Evolutionary conservation across 2,113 vertebrate species (phyloP), one percentile per base, ranked within the genome.

Genomic region (Pantherophis guttatus): DNA sequence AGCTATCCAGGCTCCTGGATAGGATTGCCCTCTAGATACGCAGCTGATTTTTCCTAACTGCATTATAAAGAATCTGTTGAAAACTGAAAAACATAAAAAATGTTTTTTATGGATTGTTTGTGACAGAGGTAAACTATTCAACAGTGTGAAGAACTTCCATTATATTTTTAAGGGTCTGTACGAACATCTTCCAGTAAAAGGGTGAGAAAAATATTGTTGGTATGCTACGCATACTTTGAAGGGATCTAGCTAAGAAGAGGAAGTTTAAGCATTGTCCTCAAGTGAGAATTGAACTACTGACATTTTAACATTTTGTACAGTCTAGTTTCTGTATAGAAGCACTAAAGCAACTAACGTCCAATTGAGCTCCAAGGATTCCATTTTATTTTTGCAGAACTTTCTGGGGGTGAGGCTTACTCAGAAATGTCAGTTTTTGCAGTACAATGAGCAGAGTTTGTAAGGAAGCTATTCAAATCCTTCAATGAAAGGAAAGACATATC

Each of bases 201-300:
- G 87, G 93, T 2, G 81, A 94, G 21, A 90, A 90, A 90, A 86
- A 93, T 92, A 92, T 29, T 13, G 86, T 39, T 88, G 90, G 26
- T 33, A 90, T 92, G 52, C 23, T 91, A 90, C 39, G 88, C 75
- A 58, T 92, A 29, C 93, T 93, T 95, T 90, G 29, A 92, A 88
- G 48, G 70, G 33, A 44, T 75, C 50, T 91, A 89, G 48, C 8
- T 48, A 93, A 92, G 6, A 92, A 89, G 26, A 86, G 88, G 93
- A 55, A 90, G 91, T 88, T 90, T 93, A 94, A 95, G 39, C 19
- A 48, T 90, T 87, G 87, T 91, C 87, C n/a, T 94, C 81, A 81
- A 89, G 92, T 92, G 59, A 87, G 94, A 94, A 95, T 90, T 93
- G 94, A 95, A 95, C 88, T 89, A 39, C 70, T 90, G 92, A n/a